Conservation (phyloP, 2,113 vertebrate species). For the Orycteropus afer region DNA sequence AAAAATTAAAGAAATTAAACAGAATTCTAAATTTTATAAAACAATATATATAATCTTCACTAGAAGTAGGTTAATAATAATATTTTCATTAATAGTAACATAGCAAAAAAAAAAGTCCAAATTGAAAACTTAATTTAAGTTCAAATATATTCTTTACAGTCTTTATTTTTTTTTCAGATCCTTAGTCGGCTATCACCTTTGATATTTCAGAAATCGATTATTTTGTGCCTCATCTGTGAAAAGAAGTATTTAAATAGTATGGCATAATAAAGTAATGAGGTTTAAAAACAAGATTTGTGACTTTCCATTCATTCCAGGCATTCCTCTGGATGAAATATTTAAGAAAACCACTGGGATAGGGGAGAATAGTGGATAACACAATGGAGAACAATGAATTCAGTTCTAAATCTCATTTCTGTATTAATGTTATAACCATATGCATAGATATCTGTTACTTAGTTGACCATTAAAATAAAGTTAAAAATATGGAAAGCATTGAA, state of each 20-base stretch:
- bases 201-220: background rate
- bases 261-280: background rate
- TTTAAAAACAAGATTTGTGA: background rate
- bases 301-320: background rate
- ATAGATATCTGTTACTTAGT: background rate
- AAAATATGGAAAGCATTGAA: background rate
- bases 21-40: conserved; percentile 12
- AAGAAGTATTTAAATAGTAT: background rate
- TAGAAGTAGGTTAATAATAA: background rate
- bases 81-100: background rate
- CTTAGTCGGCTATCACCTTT: background rate
- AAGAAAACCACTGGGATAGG: background rate
- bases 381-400: background rate
- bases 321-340: background rate
- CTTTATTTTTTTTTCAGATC: background rate
- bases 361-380: background rate
- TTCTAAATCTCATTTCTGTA: conserved; percentile 31
- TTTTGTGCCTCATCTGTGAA: background rate
- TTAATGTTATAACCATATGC: background rate
- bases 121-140: conserved; percentile 4
- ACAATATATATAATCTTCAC: background rate
- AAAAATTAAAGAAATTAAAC: conserved; percentile 12
- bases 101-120: background rate
- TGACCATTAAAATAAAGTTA: background rate
- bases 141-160: background rate